Conservation (phyloP, 37 sponge, comb jelly and placozoan species). For the Cladorhizidae sp. region DNA sequence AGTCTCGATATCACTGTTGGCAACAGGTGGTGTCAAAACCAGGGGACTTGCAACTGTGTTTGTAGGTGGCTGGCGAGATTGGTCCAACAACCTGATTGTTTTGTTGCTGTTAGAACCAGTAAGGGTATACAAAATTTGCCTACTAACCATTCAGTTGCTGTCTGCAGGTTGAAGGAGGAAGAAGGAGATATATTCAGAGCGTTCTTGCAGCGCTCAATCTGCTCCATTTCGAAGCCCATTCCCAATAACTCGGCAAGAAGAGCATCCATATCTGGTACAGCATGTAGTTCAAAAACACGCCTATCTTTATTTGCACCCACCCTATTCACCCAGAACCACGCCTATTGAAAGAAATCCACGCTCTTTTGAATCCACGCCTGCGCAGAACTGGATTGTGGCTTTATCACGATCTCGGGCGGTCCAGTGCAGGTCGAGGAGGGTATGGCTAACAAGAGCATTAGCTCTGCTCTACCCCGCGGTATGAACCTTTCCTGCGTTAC, state of each 20-base stretch:
- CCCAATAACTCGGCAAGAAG: slow-evolving; percentile 38
- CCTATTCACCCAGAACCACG: too few species aligned
- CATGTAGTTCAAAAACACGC: not conserved
- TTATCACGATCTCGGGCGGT: not conserved
- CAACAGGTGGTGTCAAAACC: slow-evolving; percentile 12
- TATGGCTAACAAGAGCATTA: not conserved
- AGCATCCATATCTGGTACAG: slow-evolving; percentile 9
- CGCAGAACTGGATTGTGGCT: too few species aligned
- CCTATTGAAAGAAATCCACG: too few species aligned
- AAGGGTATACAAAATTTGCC: not conserved
- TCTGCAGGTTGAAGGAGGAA: slow-evolving; percentile 20
- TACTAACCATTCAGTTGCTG: slow-evolving; percentile 64
- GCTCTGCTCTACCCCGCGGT: slow-evolving; percentile 16
- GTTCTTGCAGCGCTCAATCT: slow-evolving; percentile 22
- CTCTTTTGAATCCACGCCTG: too few species aligned
- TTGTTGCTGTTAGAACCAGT: not conserved
- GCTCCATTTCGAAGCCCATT: slow-evolving; percentile 52
- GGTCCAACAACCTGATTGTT: slow-evolving; percentile 18
- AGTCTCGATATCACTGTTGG: not conserved
- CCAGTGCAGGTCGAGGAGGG: not conserved
- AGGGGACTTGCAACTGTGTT: not conserved
- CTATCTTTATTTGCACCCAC: not conserved
- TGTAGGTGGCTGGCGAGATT: not conserved
- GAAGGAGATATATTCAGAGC: slow-evolving; percentile 17
- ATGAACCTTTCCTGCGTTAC: slow-evolving; percentile 43